These are phyloP conservation scores for Globodera ellingtonae DNA, from an alignment of 1,140 invertebrate species.

Conservation along the genomic window DNA sequence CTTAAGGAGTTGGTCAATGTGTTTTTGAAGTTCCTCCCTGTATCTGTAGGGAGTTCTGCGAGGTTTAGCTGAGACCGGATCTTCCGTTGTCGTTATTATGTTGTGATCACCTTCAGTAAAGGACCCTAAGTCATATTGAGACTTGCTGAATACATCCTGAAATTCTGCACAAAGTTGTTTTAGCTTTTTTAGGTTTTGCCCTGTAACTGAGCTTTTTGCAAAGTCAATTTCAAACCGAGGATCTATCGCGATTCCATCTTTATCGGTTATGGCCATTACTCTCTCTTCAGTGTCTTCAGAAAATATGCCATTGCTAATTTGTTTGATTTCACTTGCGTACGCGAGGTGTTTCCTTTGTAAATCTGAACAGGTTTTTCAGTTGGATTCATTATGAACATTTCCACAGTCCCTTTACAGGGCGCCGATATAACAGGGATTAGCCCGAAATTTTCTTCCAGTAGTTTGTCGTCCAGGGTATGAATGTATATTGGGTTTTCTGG, in stretches of 20 bases:
- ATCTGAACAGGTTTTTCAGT: not conserved
- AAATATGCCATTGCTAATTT: not conserved
- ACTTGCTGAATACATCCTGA: not conserved
- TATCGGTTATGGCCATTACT: not conserved
- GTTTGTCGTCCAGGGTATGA: not conserved
- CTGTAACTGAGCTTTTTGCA: constrained; percentile 1
- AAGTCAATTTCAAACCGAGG: not conserved
- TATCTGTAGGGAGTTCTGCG: constrained; percentile 14
- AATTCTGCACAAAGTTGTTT: not conserved
- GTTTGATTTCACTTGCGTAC: not conserved
- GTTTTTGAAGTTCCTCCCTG: constrained; percentile 7
- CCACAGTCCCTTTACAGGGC: not conserved
- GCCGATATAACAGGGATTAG: not conserved
- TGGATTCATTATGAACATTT: not conserved
- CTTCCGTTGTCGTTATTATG: constrained; percentile 5
- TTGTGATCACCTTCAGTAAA: constrained; percentile 12
- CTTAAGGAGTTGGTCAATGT: constrained; percentile 11
- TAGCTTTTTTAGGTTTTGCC: not conserved
- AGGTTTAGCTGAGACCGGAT: constrained; percentile 6
- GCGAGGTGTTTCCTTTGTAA: not conserved
- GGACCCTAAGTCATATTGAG: constrained; percentile 16
- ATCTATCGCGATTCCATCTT: not conserved
- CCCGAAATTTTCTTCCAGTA: not conserved
- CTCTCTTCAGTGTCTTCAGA: not conserved
- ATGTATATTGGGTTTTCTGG: no score